A percentile compares a stretch with the other conserved stretches of the same genome.
Conservation (phyloP, 2,113 vertebrate genomes). For the Saccopteryx bilineata region DNA sequence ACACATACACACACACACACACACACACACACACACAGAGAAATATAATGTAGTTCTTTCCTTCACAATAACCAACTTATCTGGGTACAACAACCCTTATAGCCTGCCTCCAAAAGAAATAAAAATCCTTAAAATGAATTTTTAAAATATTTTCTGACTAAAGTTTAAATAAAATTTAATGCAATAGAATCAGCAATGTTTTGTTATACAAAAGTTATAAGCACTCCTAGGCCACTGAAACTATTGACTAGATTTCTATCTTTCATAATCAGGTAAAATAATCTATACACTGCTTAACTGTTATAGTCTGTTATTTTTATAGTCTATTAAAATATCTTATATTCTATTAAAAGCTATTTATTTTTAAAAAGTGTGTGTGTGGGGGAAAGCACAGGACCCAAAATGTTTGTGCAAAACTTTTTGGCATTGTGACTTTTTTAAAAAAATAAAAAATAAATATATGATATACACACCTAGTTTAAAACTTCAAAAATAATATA, state of each 20-base stretch:
- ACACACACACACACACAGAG: neutral
- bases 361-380: neutral
- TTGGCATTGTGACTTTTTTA: slow-evolving; percentile 39
- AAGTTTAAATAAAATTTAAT: slow-evolving; percentile 10
- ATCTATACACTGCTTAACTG: slow-evolving; percentile 22
- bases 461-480: neutral
- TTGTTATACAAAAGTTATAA: neutral
- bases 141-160: neutral
- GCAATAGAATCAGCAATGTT: slow-evolving; percentile 39
- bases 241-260: neutral
- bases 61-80: slow-evolving; percentile 43
- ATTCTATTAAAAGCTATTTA: slow-evolving; percentile 34
- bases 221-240: neutral
- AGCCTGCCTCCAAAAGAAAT: slow-evolving; percentile 14
- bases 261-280: slow-evolving; percentile 28
- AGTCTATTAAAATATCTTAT: neutral
- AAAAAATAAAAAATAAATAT: neutral
- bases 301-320: neutral
- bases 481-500: slow-evolving; percentile 42
- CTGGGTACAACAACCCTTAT: neutral
- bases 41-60: slow-evolving; percentile 39
- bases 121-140: neutral
- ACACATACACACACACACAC: no score
- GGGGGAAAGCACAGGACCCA: neutral
- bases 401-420: slow-evolving; percentile 21